phyloP scores from a whole-genome alignment of 2,113 vertebrate genomes.

The Atlantisia rogersi region DNA sequence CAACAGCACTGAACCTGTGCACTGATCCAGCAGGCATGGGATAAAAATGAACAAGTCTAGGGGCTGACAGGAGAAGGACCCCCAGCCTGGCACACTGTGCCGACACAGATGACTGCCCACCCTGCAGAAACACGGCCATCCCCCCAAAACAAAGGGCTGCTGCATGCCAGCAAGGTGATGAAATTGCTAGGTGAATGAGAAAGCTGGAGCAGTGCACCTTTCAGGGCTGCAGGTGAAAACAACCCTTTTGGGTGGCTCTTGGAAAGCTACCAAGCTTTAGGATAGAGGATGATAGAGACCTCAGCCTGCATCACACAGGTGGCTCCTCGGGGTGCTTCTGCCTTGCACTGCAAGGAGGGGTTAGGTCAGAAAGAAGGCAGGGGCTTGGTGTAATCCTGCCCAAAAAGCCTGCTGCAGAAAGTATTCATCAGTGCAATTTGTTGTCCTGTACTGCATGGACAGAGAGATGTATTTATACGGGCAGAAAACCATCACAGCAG shows the following conservation, averaged over 20 bases:
- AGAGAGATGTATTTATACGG: neutral
- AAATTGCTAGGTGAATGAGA: rapidly evolving
- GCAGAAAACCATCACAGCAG: neutral
- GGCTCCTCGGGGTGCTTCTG: neutral
- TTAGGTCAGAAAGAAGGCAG: neutral
- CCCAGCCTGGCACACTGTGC: neutral
- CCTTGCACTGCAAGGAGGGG: neutral
- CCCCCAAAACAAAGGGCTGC: neutral
- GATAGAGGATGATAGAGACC: neutral
- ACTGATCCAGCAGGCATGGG: neutral
- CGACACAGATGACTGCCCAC: rapidly evolving
- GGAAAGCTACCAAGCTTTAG: neutral
- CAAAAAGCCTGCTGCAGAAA: neutral
- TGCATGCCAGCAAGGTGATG: rapidly evolving
- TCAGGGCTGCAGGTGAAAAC: neutral
- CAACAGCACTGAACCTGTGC: neutral
- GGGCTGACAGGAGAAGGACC: neutral
- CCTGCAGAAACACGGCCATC: rapidly evolving
- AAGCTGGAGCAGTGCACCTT: neutral
- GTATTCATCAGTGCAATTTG: too few species aligned
- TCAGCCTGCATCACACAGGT: neutral
- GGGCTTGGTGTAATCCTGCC: neutral
- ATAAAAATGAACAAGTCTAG: neutral
- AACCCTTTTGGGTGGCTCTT: neutral
- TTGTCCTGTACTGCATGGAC: neutral